phyloP scores from a whole-genome alignment of 2,888 invertebrate genomes.

The Drosophila stalkeri region DNA sequence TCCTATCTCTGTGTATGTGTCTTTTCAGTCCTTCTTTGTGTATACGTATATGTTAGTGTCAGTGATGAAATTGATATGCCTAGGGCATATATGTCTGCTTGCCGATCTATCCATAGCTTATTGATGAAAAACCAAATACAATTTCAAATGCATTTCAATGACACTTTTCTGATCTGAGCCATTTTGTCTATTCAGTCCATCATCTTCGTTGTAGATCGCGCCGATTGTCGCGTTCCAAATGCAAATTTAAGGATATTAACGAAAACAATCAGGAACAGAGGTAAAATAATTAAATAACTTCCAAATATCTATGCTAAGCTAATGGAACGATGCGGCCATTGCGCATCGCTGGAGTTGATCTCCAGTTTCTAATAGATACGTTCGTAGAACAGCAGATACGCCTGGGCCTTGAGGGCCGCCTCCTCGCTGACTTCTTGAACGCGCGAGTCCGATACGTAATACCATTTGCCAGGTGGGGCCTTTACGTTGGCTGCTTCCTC shows the following conservation, averaged over 20 bases:
- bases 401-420: slow-evolving; percentile 93
- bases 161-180: slow-evolving; percentile 9
- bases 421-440: slow-evolving; percentile 93
- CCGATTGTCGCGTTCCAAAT: slow-evolving; percentile 34
- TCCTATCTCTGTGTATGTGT: not conserved
- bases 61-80: not conserved
- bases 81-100: not conserved
- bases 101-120: slow-evolving; percentile 4
- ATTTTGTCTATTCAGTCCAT: slow-evolving; percentile 33
- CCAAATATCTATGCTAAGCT: slow-evolving; percentile 14
- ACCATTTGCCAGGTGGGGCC: slow-evolving; percentile 93
- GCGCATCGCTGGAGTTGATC: slow-evolving; percentile 1
- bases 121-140: not conserved
- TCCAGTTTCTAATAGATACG: slow-evolving; percentile 89
- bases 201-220: slow-evolving; percentile 38
- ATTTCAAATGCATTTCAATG: slow-evolving; percentile 22
- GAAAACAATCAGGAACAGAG: slow-evolving; percentile 15
- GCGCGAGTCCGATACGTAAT: slow-evolving; percentile 95
- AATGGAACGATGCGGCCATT: slow-evolving; percentile 33
- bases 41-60: not conserved
- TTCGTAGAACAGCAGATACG: slow-evolving; percentile 98
- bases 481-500: slow-evolving; percentile 78
- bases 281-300: slow-evolving; percentile 6
- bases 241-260: slow-evolving; percentile 31
- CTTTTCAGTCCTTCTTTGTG: slow-evolving; percentile 35